Evolutionary conservation across 2,113 vertebrate species (phyloP), one percentile per base, ranked within the genome.

Genomic region (Theropithecus gelada): DNA sequence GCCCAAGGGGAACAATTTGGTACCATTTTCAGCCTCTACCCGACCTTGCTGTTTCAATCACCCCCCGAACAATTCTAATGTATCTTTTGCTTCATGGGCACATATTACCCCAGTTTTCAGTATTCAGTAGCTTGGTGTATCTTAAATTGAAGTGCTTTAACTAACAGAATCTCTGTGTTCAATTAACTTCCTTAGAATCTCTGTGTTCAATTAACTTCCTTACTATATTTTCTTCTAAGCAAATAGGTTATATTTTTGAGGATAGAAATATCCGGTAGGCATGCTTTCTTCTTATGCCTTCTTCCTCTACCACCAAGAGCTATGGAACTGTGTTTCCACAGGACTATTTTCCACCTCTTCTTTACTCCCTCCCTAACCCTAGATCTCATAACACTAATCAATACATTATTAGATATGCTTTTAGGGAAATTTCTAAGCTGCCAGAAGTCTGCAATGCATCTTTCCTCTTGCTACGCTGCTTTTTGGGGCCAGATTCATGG

Each of bases 81-180:
- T 92, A 80, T 83, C 82, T 76, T 97, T 97, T 97, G 89, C 96
- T 80, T 96, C 88, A n/a, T 59, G 90, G 94, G 73, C 66, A 93
- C 14, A 13, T 59, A 64, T 92, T 93, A 95, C 8, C 90, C 86
- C 50, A 70, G 83, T 89, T 91, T 96, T 93, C 90, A 64, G 66
- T 76, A 89, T 80, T 83, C 83, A 73, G 6, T 89, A 82, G 57
- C 35, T 86, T 57, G 22, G 52, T 79, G 17, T 94, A 64, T 57
- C 83, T 94, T 43, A 87, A 76, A 79, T 88, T 79, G 66, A 98
- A 95, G 43, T 86, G 32, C 52, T 79, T 82, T 83, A 80, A 43
- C 73, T 87, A 59, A 45, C 20, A 81, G 64, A 64, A 48, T 83
- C 78, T 93, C 68, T 88, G 5, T 23, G n/a, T 72, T 95, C 78